Evolutionary conservation across 2,888 invertebrate genomes (phyloP), one percentile per base, ranked within the genome.

Genomic region (Eupithecia tripunctaria): DNA sequence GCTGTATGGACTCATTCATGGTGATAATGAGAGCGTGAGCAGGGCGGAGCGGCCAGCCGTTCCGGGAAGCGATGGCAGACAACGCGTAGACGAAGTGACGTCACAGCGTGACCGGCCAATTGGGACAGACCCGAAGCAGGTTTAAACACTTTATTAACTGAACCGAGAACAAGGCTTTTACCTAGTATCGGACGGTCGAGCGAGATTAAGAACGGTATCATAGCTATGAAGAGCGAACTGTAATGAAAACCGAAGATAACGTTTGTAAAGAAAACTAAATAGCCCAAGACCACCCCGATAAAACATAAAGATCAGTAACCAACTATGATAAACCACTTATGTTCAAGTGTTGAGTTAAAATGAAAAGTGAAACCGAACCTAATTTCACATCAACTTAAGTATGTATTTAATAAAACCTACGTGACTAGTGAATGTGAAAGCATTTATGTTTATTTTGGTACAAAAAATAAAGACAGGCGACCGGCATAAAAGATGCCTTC

Each of bases 41-140:
- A 89, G 91, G 89, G 88, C 88, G 86, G 78, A 85, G 87, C 84
- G 88, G 88, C 87, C 87, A 88, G 85, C 82, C 86, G 90, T 92
- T 92, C 92, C 91, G 91, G 91, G 92, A 93, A 93, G 89, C 87
- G 86, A 86, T 86, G 82, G 89, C 85, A 94, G 94, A 94, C 93
- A 86, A 83, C 83, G 88, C 89, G 88, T 89, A 93, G 92, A 93
- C 94, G 83, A 83, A 79, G 82, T 91, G 92, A 92, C 92, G 93
- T 93, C 91, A 93, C 80, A 62, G 76, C 79, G 78, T 84, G 85
- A 86, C 81, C 86, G 79, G 90, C 90, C 92, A 92, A 92, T 90
- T 90, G 87, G 91, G 88, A 79, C 90, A 89, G 80, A 83, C 82
- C 84, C 83, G 82, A 69, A 70, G 66, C 64, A 65, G 27, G 74